Evolutionary conservation across 2,113 vertebrate species (phyloP), one percentile per base, ranked within the genome.

Genomic region (Caretta caretta): DNA sequence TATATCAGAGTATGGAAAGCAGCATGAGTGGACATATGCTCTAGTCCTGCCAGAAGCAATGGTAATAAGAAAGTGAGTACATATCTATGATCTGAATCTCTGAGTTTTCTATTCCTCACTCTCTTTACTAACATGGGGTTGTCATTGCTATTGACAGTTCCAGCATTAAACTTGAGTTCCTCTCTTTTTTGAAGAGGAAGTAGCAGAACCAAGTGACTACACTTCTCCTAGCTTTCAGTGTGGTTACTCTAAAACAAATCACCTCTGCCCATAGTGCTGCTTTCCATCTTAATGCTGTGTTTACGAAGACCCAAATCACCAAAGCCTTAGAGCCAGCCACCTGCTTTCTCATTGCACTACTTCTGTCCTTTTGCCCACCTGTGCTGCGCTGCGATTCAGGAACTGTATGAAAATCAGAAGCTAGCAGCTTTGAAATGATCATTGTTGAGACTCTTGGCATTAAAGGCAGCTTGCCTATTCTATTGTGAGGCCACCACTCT

Each of bases 281-380:
- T 87, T n/a, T 50, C 4, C 29, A 3, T 2, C 24, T 53, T 48
- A 49, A 27, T 49, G 31, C 20, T 51, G 46, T 69, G 59, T 49
- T 22, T n/a, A 14, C 0, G 12, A 79, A 54, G 50, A 42, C 53
- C 51, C 10, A 10, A 72, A 25, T 35, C 65, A 48, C 10, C 27
- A 24, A 27, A 29, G 24, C 24, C 75, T 78, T 27, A 25, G 50
- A 54, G 51, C 16, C 51, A n/a, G 29, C 13, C 72, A 35, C 53
- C 53, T 57, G 72, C 38, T 84, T 57, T 62, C 50, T 42, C 14
- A 27, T 29, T 72, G 75, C 56, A 14, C 13, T 48, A 10, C 46
- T 78, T 0, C 0, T 35, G 1, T 2, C 7, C 31, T 20, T 0
- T 17, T 46, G 79, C 59, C 59, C 1, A 3, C 4, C 72, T 42